phyloP scores from a whole-genome alignment of 1,140 invertebrate species.

The Sesamia nonagrioides region DNA sequence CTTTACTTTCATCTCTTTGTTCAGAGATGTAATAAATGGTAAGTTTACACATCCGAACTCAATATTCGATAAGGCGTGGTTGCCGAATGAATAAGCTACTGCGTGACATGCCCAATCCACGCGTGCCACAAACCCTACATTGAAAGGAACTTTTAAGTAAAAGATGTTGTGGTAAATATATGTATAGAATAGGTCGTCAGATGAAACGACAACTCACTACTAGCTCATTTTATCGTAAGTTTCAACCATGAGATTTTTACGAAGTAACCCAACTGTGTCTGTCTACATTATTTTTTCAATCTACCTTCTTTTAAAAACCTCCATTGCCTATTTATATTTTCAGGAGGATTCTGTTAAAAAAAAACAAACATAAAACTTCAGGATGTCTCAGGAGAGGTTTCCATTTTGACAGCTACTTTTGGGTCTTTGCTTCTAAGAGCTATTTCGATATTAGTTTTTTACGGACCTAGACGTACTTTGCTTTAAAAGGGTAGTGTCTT shows the following conservation, averaged over 20 bases:
- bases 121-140: slow-evolving; percentile 14
- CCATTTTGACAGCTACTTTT: not conserved
- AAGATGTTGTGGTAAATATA: not conserved
- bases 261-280: not conserved
- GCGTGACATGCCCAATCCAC: slow-evolving; percentile 47
- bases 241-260: not conserved
- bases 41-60: slow-evolving; percentile 40
- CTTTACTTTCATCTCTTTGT: slow-evolving; percentile 36
- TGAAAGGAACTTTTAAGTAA: slow-evolving; percentile 23
- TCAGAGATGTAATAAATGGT: slow-evolving; percentile 40
- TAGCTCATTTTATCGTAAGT: no score
- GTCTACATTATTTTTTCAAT: not conserved
- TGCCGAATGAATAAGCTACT: slow-evolving; percentile 42
- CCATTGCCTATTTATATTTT: not conserved
- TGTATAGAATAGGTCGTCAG: no score
- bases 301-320: not conserved
- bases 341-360: not conserved
- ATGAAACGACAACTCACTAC: no score
- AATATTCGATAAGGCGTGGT: slow-evolving; percentile 47
- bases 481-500: not conserved
- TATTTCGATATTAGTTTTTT: not conserved
- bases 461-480: not conserved
- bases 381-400: not conserved
- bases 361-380: not conserved
- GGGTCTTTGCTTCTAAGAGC: not conserved